A percentile compares a stretch with the other conserved stretches of the same genome.
Evolutionary conservation across 2,797 vertebrate genomes (phyloP).

Genomic region (Macropodus opercularis): DNA sequence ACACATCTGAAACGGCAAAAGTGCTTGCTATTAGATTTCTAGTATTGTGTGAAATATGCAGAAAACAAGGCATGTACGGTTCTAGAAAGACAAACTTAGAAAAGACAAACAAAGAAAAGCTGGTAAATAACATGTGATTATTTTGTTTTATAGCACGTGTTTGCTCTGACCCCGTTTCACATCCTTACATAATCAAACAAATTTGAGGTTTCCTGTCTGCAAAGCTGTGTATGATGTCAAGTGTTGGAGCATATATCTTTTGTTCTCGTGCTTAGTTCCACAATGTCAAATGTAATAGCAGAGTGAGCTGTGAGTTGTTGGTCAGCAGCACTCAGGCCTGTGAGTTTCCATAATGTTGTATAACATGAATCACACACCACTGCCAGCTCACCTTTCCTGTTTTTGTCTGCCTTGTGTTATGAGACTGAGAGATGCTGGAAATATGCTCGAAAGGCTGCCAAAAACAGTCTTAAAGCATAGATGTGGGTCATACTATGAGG

Average conservation of each 20-base stretch:
- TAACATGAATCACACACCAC: constrained; percentile 36
- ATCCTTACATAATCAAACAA: constrained; percentile 19
- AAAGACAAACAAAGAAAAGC: no score
- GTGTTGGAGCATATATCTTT: constrained; percentile 17
- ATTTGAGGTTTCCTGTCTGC: constrained; percentile 7
- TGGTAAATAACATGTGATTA: no score
- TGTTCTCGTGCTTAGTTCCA: constrained; percentile 18
- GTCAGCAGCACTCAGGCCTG: no score
- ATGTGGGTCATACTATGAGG: constrained; percentile 9
- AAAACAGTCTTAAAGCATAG: constrained; percentile 21
- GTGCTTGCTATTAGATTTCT: constrained; percentile 4
- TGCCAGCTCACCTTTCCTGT: constrained; percentile 71
- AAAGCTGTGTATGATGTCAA: constrained; percentile 6
- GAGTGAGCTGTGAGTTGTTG: constrained; percentile 44
- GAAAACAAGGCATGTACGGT: no score
- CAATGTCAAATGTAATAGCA: constrained; percentile 31
- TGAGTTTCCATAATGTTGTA: constrained; percentile 40
- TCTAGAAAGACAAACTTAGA: no score
- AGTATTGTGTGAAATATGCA: no score
- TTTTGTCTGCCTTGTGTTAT: constrained; percentile 60
- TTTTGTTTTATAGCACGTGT: no score
- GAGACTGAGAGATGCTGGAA: constrained; percentile 42
- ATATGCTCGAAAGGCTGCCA: constrained; percentile 32
- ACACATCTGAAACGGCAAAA: constrained; percentile 14
- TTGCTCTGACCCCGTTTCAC: no score